Conservation (phyloP, 1,140 invertebrate genomes). For the Aphidius gifuensis region DNA sequence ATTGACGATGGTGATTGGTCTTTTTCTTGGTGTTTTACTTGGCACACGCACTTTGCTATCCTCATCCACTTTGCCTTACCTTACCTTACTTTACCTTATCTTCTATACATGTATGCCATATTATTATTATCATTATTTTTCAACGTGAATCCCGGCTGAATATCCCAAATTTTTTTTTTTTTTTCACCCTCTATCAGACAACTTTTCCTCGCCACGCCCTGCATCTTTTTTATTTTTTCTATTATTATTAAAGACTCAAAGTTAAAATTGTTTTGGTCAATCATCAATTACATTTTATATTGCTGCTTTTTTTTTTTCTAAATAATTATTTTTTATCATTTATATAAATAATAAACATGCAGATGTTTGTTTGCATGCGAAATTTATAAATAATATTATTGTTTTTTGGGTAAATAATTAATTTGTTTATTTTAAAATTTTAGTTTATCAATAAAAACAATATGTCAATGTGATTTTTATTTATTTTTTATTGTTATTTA, state of each 20-base stretch:
- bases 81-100: background rate
- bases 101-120: background rate
- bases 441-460: no score
- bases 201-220: background rate
- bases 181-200: background rate
- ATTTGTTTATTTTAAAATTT: no score
- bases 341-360: no score
- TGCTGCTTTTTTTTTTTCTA: no score
- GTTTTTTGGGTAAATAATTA: no score
- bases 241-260: background rate
- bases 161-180: background rate
- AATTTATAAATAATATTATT: no score
- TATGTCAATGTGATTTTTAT: no score
- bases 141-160: background rate
- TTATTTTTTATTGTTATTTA: no score
- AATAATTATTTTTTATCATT: no score
- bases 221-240: background rate
- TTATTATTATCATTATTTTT: no score
- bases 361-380: no score
- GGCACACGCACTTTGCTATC: constrained; percentile 26
- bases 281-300: background rate
- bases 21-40: constrained; percentile 34
- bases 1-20: constrained; percentile 15
- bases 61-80: constrained; percentile 19
- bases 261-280: no score